A percentile compares a stretch with the other conserved stretches of the same genome.
phyloP scores from a whole-genome alignment of 2,888 invertebrate genomes.

The Drosophila mimica region DNA sequence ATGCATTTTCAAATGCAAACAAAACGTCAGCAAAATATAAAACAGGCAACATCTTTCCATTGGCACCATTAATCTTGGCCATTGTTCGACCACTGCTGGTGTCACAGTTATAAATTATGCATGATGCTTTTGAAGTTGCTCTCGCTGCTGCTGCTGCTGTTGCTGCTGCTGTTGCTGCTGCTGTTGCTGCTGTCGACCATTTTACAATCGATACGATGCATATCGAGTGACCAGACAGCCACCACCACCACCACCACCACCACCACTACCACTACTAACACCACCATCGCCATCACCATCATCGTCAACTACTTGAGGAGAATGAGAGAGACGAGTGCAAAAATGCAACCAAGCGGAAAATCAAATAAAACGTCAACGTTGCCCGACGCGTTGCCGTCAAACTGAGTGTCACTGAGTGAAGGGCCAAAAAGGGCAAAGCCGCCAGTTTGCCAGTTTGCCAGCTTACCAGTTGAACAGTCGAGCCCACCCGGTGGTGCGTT shows the following conservation, averaged over 20 bases:
- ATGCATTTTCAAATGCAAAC: slow-evolving; percentile 53
- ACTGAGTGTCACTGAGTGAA: slow-evolving; percentile 47
- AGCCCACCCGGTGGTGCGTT: slow-evolving; percentile 58
- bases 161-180: slow-evolving; percentile 34
- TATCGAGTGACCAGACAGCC: slow-evolving; percentile 65
- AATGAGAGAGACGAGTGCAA: slow-evolving; percentile 53
- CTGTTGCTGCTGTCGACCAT: slow-evolving; percentile 41
- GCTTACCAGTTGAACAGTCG: slow-evolving; percentile 17
- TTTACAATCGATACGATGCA: slow-evolving; percentile 73
- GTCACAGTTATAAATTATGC: slow-evolving; percentile 77
- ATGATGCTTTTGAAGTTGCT: slow-evolving; percentile 40
- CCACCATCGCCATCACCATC: background rate
- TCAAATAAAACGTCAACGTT: slow-evolving; percentile 80
- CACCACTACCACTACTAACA: background rate
- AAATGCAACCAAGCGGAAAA: slow-evolving; percentile 78
- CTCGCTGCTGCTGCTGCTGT: slow-evolving; percentile 22
- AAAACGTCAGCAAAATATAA: slow-evolving; percentile 26
- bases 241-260: slow-evolving; percentile 3
- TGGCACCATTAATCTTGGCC: slow-evolving; percentile 69
- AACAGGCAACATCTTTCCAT: slow-evolving; percentile 40
- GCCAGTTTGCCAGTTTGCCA: slow-evolving; percentile 25
- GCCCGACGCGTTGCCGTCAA: slow-evolving; percentile 41
- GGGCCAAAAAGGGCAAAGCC: slow-evolving; percentile 48
- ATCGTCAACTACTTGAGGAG: slow-evolving; percentile 11
- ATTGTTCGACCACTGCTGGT: slow-evolving; percentile 64